Conservation (phyloP, 2,888 invertebrate species). For the Seladonia tumulorum region DNA sequence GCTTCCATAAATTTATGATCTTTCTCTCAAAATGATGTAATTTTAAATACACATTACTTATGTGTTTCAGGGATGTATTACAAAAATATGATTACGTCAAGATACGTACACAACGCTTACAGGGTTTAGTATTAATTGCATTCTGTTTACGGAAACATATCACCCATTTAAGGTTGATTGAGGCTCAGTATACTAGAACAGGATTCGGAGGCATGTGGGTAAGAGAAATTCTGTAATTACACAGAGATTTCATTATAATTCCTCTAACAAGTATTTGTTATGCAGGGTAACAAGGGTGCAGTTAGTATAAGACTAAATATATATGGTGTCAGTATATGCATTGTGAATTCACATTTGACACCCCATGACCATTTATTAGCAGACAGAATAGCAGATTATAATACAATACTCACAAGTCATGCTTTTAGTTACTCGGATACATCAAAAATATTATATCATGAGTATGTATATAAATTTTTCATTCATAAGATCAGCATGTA, state of each 20-base stretch:
- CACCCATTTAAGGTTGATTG: slow-evolving; percentile 92
- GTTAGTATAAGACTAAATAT: slow-evolving; percentile 94
- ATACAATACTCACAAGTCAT: slow-evolving; percentile 93
- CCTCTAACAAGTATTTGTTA: slow-evolving; percentile 55
- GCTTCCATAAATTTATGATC: background rate
- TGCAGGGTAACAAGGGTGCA: slow-evolving; percentile 97
- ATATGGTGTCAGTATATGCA: slow-evolving; percentile 94
- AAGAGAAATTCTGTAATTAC: slow-evolving; percentile 79
- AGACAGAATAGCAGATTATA: slow-evolving; percentile 95
- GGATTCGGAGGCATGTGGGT: slow-evolving; percentile 97
- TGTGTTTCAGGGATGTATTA: slow-evolving; percentile 87
- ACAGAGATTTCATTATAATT: background rate
- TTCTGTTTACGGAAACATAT: slow-evolving; percentile 93
- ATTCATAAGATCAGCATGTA: background rate
- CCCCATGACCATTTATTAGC: slow-evolving; percentile 94
- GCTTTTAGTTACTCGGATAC: slow-evolving; percentile 91
- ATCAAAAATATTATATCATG: slow-evolving; percentile 94
- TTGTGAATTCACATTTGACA: slow-evolving; percentile 95
- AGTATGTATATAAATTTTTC: slow-evolving; percentile 85
- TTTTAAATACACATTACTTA: slow-evolving; percentile 4
- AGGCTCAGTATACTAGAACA: slow-evolving; percentile 94
- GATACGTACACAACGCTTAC: slow-evolving; percentile 92
- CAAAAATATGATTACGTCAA: slow-evolving; percentile 90
- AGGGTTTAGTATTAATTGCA: slow-evolving; percentile 92
- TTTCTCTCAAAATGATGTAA: background rate